phyloP scores from a whole-genome alignment of 2,113 vertebrate species.

The Lophius piscatorius region DNA sequence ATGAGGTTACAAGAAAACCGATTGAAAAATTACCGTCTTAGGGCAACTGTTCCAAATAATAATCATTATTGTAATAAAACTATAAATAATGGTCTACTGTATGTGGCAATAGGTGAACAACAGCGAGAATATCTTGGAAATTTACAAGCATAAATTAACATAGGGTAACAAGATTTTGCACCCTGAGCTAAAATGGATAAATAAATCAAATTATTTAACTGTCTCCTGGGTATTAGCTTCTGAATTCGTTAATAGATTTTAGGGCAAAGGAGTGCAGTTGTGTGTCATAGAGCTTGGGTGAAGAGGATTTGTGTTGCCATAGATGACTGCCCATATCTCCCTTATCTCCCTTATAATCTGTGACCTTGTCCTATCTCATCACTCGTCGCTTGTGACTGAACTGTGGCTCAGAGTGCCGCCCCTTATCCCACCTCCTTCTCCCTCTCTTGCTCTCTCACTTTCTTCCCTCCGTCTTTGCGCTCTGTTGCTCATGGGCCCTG shows the following conservation, averaged over 20 bases:
- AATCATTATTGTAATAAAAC: not conserved
- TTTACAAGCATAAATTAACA: constrained; percentile 48
- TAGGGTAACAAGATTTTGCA: constrained; percentile 24
- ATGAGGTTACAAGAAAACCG: constrained; percentile 47
- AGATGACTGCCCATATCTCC: constrained; percentile 63
- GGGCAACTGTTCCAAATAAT: constrained; percentile 8
- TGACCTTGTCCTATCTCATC: constrained; percentile 77
- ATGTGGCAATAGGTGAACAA: no score
- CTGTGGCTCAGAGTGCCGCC: constrained; percentile 60
- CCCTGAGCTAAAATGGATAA: constrained; percentile 28
- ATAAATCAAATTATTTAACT: constrained; percentile 37
- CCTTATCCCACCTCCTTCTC: not conserved
- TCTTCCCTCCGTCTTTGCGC: constrained; percentile 17
- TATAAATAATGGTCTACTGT: not conserved
- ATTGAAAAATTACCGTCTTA: constrained; percentile 44
- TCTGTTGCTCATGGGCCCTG: constrained; percentile 61
- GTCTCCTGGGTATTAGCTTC: no score
- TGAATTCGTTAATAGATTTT: not conserved
- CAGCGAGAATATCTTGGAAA: constrained; percentile 31
- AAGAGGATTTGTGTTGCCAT: constrained; percentile 45
- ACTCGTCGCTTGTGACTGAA: constrained; percentile 58
- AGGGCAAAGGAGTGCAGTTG: constrained; percentile 12
- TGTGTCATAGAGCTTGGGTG: constrained; percentile 20
- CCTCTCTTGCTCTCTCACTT: not conserved
- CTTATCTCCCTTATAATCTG: constrained; percentile 65